Evolutionary conservation across 2,888 invertebrate species (phyloP).

Genomic region (Anarsia innoxiella): DNA sequence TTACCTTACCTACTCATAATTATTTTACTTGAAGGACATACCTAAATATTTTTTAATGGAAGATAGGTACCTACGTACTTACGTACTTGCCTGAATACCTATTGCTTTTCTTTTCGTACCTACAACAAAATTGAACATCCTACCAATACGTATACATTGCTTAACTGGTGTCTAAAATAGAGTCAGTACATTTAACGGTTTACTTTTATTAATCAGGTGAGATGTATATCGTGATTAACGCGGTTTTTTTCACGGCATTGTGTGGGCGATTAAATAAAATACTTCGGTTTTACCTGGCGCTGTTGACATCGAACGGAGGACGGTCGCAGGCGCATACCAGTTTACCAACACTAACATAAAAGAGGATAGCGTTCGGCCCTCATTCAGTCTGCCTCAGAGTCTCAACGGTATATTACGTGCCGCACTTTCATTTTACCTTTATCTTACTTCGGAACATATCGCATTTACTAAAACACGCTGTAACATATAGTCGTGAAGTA

Average conservation of each 20-base stretch:
- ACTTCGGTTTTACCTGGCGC: slow-evolving; percentile 34
- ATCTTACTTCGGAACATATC: too few species aligned
- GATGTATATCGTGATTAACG: slow-evolving; percentile 25
- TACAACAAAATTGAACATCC: too few species aligned
- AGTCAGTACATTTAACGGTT: slow-evolving; percentile 2
- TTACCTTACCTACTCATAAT: too few species aligned
- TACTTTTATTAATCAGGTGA: slow-evolving; percentile 14
- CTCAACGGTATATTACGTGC: slow-evolving; percentile 38
- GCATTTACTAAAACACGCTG: not conserved
- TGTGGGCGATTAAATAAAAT: slow-evolving; percentile 36
- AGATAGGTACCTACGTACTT: too few species aligned
- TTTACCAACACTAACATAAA: slow-evolving; percentile 63
- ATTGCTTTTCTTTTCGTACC: too few species aligned
- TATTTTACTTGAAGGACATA: too few species aligned
- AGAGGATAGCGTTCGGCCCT: slow-evolving; percentile 61
- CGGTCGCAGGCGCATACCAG: slow-evolving; percentile 50
- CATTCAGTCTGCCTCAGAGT: slow-evolving; percentile 51
- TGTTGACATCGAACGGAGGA: slow-evolving; percentile 33
- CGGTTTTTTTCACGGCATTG: slow-evolving; percentile 24
- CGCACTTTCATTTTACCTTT: slow-evolving; percentile 2
- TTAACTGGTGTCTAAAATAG: not conserved
- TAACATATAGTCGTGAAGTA: not conserved
- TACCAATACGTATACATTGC: too few species aligned
- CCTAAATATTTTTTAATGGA: too few species aligned
- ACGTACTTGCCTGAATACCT: too few species aligned